phyloP scores from a whole-genome alignment of 2,113 vertebrate genomes.

The Corapipo altera region DNA sequence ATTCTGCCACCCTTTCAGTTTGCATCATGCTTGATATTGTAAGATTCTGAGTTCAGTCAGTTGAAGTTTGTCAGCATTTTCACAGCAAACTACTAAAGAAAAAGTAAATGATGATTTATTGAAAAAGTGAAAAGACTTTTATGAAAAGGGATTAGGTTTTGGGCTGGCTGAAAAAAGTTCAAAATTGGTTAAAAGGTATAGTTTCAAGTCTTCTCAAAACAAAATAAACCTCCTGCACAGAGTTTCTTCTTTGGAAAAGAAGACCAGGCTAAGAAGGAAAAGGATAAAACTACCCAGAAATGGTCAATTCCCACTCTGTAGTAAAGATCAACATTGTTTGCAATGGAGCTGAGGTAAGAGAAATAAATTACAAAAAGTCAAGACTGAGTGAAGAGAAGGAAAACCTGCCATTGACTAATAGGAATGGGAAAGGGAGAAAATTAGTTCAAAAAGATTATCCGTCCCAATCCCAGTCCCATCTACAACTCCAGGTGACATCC shows the following conservation, averaged over 20 bases:
- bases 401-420: neutral
- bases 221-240: neutral
- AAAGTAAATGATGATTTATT: neutral
- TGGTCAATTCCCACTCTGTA: neutral
- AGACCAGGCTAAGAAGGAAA: neutral
- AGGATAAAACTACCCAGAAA: neutral
- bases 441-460: neutral
- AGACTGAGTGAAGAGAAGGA: neutral
- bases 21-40: neutral
- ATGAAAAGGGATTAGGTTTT: neutral
- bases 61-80: neutral
- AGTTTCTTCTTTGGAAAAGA: neutral
- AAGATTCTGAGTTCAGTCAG: neutral
- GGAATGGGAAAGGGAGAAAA: neutral
- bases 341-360: neutral
- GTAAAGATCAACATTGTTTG: neutral
- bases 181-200: neutral
- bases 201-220: neutral
- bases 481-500: neutral
- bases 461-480: neutral
- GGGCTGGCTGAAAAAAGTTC: neutral
- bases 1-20: neutral
- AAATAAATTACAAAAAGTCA: neutral
- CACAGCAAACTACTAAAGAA: neutral
- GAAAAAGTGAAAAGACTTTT: neutral